Evolutionary conservation across 1,140 invertebrate genomes (phyloP), one percentile per base, ranked within the genome.

Genomic region (Leptestheria dahalacensis): DNA sequence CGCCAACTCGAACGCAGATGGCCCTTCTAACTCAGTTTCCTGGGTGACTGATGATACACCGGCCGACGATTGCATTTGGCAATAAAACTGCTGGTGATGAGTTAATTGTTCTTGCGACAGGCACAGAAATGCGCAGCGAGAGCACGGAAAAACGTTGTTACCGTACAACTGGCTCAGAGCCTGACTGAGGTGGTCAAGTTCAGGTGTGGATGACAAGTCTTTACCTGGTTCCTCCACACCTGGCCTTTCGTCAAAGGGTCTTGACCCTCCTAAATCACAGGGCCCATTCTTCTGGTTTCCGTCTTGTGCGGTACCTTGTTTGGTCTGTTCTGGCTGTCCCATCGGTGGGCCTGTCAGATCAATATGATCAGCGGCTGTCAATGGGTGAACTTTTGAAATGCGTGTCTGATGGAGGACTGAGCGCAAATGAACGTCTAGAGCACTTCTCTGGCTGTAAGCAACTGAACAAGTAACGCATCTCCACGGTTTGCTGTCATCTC

Each of bases 401-500:
- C 89, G 75, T 0, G 87, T 91, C 73, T 96, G 90, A 77, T 97
- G 92, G 53, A 91, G 74, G 18, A 95, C 90, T 50, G 90, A 94
- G 61, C 91, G 75, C 79, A 96, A 86, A 69, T 97, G 93, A 69
- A 93, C 94, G 67, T 97, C 92, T 24, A 97, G 72, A 12, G 90
- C 93, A 57, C 88, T 88, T 28, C 86, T 86, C 72, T 94, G 90
- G 33, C 82, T 86, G 69, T 95, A 97, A 0, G 87, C 83, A 3
- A 94, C 89, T 74, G 91, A 91, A 71, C 93, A 97, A 58, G 96
- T 89, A 70, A 95, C 94, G 71, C 92, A 97, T 67, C 88, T 88
- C 74, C 88, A 97, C 6, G 88, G 83, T 70, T 94, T 95, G 65
- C 85, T 84, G 63, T 87, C 86, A 63, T 86, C 82, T 66, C n/a